A percentile compares a stretch with the other conserved stretches of the same genome.
These are phyloP conservation scores for Escarpia spicata DNA, from an alignment of 2,888 invertebrate species.

Conservation along the genomic window DNA sequence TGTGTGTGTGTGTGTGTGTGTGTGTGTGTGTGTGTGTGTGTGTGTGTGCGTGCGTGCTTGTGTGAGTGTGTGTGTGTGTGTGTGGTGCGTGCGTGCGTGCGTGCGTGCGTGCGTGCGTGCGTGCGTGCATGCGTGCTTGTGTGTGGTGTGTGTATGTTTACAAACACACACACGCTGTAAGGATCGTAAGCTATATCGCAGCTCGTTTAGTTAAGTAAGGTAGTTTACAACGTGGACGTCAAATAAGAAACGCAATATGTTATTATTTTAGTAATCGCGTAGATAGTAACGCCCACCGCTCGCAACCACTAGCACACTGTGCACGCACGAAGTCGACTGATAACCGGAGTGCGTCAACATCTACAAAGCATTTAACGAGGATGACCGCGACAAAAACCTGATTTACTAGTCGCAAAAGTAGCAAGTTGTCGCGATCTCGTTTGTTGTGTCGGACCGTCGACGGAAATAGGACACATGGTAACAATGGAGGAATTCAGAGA, in stretches of 20 bases:
- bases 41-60: no score
- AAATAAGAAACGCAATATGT: neutral
- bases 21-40: no score
- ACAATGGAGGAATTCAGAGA: neutral
- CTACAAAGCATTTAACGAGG: neutral
- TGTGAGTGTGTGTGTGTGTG: no score
- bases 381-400: neutral
- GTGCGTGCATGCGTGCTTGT: no score
- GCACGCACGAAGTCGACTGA: neutral
- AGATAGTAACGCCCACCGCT: no score
- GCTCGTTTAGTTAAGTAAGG: neutral
- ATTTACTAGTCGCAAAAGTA: neutral
- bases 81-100: no score
- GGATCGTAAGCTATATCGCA: neutral
- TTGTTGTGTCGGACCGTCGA: neutral
- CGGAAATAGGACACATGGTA: neutral
- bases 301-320: neutral
- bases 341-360: neutral
- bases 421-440: neutral
- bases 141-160: neutral
- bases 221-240: neutral
- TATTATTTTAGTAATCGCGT: neutral
- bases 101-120: no score
- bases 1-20: no score
- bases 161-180: neutral